Evolutionary conservation across 2,888 invertebrate species (phyloP).

Genomic region (Caenorhabditis sulstoni): DNA sequence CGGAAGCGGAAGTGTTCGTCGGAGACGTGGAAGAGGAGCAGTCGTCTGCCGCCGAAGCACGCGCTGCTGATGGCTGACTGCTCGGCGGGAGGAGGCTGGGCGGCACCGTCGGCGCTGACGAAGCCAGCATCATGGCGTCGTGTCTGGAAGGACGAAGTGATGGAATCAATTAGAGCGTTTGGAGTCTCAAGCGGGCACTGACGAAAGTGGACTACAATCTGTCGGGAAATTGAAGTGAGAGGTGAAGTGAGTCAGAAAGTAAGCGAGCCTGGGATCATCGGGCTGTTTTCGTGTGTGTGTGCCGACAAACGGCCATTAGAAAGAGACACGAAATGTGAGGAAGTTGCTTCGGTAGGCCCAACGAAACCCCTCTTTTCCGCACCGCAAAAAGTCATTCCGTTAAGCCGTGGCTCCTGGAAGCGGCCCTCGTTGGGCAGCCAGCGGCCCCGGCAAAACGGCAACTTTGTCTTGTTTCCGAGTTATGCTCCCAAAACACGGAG

Average conservation of each 20-base stretch:
- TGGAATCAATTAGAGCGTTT: conserved; percentile 6
- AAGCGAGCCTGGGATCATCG: conserved; percentile 26
- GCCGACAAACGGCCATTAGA: conserved; percentile 34
- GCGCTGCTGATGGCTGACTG: conserved; percentile 39
- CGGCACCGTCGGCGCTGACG: conserved; percentile 44
- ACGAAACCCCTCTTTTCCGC: conserved; percentile 1
- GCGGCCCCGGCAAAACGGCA: conserved; percentile 16
- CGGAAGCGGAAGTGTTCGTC: conserved; percentile 64
- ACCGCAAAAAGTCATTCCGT: conserved; percentile 45
- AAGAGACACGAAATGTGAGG: conserved; percentile 16
- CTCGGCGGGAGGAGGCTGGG: conserved; percentile 39
- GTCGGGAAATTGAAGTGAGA: not conserved
- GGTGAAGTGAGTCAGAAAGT: conserved; percentile 17
- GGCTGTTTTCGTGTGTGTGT: conserved; percentile 31
- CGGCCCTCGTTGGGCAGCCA: too few relatives aligned
- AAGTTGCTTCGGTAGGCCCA: conserved; percentile 40
- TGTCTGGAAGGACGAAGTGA: conserved; percentile 39
- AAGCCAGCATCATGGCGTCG: conserved; percentile 63
- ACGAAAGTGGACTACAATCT: not conserved
- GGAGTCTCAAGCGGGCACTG: conserved; percentile 11
- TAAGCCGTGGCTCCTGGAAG: conserved; percentile 20
- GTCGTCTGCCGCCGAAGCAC: conserved; percentile 22
- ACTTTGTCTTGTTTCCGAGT: conserved; percentile 51
- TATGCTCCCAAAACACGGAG: conserved; percentile 15
- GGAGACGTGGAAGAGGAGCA: conserved; percentile 62